These are phyloP conservation scores for Chaenocephalus aceratus DNA, from an alignment of 2,113 vertebrate species.

Conservation along the genomic window DNA sequence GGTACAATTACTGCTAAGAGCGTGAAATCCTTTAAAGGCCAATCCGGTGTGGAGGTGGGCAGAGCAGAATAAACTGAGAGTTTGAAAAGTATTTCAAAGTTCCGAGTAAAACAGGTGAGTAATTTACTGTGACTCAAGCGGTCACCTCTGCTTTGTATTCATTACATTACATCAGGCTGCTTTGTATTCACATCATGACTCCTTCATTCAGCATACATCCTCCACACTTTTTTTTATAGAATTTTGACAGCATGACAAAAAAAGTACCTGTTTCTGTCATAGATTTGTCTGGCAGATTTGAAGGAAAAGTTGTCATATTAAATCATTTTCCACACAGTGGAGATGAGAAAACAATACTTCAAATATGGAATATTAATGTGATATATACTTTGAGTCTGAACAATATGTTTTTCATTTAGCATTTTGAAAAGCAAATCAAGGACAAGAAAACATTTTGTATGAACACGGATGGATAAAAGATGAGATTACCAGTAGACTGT, in stretches of 20 bases:
- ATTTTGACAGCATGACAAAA: too few relatives aligned
- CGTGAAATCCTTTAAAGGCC: slow-evolving; percentile 2
- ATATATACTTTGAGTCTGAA: not conserved
- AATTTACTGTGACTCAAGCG: not conserved
- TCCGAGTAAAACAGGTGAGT: slow-evolving; percentile 19
- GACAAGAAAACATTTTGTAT: not conserved
- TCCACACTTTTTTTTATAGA: not conserved
- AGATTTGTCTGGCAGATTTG: not conserved
- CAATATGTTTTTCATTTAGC: not conserved
- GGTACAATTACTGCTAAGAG: slow-evolving; percentile 27
- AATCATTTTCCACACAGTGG: not conserved
- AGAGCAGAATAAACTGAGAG: slow-evolving; percentile 32
- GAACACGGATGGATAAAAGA: slow-evolving; percentile 17
- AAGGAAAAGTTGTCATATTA: not conserved
- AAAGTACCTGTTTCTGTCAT: too few relatives aligned
- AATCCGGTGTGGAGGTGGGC: slow-evolving; percentile 13
- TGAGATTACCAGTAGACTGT: slow-evolving; percentile 8
- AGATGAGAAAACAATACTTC: not conserved
- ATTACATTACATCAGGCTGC: too few relatives aligned
- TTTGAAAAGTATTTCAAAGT: slow-evolving; percentile 6
- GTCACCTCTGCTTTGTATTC: too few relatives aligned
- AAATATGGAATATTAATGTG: not conserved
- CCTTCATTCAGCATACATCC: not conserved
- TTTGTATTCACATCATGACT: not conserved
- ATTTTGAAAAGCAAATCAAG: slow-evolving; percentile 6